These are phyloP conservation scores for Drosophila kanapiae DNA, from an alignment of 1,140 invertebrate species.

Conservation along the genomic window DNA sequence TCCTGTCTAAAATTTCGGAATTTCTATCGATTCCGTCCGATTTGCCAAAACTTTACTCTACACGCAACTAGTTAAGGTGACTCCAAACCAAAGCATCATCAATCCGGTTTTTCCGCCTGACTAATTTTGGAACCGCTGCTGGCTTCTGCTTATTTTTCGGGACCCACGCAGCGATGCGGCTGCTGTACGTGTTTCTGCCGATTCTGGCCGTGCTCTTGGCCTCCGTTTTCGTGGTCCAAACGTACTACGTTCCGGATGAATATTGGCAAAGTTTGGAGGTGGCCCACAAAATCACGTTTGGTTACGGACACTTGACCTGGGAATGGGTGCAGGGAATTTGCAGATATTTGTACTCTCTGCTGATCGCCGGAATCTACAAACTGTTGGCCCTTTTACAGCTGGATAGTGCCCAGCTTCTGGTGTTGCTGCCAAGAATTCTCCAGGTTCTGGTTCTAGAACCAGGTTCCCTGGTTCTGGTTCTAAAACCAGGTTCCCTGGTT, in stretches of 20 bases:
- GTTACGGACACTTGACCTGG: constrained; percentile 96
- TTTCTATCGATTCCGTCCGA: constrained; percentile 34
- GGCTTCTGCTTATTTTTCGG: background rate
- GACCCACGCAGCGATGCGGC: constrained; percentile 67
- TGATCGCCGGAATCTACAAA: constrained; percentile 90
- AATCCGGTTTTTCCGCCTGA: constrained; percentile 28
- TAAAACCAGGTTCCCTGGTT: too few relatives aligned
- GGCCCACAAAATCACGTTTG: constrained; percentile 93
- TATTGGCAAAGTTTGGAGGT: constrained; percentile 97
- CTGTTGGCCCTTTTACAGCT: constrained; percentile 88
- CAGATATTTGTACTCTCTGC: constrained; percentile 92
- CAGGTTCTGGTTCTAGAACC: too few relatives aligned
- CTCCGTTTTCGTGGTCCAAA: constrained; percentile 91
- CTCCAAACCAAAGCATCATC: background rate
- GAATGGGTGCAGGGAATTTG: constrained; percentile 94
- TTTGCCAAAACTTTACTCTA: constrained; percentile 21
- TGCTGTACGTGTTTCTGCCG: constrained; percentile 86
- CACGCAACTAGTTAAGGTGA: constrained; percentile 46
- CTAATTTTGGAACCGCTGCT: constrained; percentile 26
- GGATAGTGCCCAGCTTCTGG: constrained; percentile 88
- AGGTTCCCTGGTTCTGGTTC: too few relatives aligned
- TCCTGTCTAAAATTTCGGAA: constrained; percentile 50
- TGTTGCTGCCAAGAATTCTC: constrained; percentile 90
- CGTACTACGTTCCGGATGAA: constrained; percentile 96
- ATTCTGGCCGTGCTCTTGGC: constrained; percentile 89